These are phyloP conservation scores for Microtus oregoni DNA, from an alignment of 2,113 vertebrate genomes.

Conservation along the genomic window DNA sequence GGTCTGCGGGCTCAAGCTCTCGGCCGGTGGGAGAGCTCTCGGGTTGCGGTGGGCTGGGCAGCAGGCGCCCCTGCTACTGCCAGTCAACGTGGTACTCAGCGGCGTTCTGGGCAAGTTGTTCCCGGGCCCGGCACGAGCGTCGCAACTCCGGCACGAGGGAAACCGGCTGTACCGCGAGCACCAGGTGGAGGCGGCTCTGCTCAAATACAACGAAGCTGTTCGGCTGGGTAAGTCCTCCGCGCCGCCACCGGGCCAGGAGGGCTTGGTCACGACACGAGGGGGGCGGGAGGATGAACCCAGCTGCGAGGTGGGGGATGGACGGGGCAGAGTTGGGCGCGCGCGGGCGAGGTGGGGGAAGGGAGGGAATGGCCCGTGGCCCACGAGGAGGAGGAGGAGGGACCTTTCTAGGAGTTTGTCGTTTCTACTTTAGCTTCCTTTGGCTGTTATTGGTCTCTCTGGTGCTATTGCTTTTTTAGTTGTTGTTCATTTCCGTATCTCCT, in stretches of 20 bases:
- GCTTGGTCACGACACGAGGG: not conserved
- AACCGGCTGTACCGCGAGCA: constrained; percentile 90
- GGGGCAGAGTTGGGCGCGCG: not conserved
- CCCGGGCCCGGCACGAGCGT: constrained; percentile 87
- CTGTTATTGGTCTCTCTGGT: not conserved
- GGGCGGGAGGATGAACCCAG: not conserved
- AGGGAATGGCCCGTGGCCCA: not conserved
- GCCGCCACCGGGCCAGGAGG: not conserved
- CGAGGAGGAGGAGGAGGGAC: not conserved
- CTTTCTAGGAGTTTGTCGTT: not conserved
- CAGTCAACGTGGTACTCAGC: constrained; percentile 93
- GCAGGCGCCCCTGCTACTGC: constrained; percentile 65
- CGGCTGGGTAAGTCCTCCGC: constrained; percentile 85
- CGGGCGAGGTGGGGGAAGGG: not conserved
- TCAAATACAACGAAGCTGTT: constrained; percentile 93
- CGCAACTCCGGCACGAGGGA: constrained; percentile 91
- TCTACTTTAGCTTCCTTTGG: not conserved
- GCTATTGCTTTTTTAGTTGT: not conserved
- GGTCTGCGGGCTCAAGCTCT: constrained; percentile 83
- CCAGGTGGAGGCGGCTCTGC: constrained; percentile 90
- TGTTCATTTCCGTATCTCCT: not conserved
- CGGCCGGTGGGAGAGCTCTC: not conserved
- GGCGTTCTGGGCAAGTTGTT: constrained; percentile 93
- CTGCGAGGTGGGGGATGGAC: not conserved
- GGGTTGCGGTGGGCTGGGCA: constrained; percentile 17